These are phyloP conservation scores for Sebastes itinus DNA, from an alignment of 2,797 vertebrate genomes.

Conservation along the genomic window DNA sequence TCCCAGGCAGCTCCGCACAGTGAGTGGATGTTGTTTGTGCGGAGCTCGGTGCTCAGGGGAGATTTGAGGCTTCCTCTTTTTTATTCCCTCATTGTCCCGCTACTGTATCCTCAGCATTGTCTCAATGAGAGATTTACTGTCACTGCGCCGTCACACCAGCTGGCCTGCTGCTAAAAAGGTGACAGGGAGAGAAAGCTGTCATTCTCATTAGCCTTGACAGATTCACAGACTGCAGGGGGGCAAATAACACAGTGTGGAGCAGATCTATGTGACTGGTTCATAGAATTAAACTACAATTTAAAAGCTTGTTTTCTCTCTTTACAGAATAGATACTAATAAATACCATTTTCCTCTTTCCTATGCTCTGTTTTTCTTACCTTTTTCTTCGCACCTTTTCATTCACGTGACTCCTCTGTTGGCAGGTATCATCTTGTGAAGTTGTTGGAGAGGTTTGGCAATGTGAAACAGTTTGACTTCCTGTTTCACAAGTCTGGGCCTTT, in stretches of 20 bases:
- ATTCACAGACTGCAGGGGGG: slow-evolving; percentile 12
- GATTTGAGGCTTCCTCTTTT: slow-evolving; percentile 83
- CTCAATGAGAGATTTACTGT: slow-evolving; percentile 86
- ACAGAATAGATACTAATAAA: not conserved
- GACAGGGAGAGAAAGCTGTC: slow-evolving; percentile 78
- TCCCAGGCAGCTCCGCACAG: slow-evolving; percentile 35
- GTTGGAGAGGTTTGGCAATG: slow-evolving; percentile 95
- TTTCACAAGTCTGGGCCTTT: slow-evolving; percentile 98
- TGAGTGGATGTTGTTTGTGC: slow-evolving; percentile 70
- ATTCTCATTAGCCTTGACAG: slow-evolving; percentile 76
- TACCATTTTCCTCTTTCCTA: not conserved
- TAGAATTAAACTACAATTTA: not conserved
- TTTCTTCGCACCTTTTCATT: not conserved
- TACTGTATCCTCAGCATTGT: slow-evolving; percentile 87
- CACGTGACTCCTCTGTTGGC: slow-evolving; percentile 30
- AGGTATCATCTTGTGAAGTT: slow-evolving; percentile 97
- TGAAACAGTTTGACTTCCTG: slow-evolving; percentile 98
- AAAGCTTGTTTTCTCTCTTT: not conserved
- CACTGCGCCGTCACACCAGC: slow-evolving; percentile 54
- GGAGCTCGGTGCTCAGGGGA: slow-evolving; percentile 62
- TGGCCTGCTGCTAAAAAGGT: slow-evolving; percentile 81
- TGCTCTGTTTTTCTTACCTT: not conserved
- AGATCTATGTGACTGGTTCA: not conserved
- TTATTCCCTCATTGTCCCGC: slow-evolving; percentile 86
- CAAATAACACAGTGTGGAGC: not conserved